phyloP scores from a whole-genome alignment of 2,113 vertebrate genomes.

The Coryphaenoides rupestris region DNA sequence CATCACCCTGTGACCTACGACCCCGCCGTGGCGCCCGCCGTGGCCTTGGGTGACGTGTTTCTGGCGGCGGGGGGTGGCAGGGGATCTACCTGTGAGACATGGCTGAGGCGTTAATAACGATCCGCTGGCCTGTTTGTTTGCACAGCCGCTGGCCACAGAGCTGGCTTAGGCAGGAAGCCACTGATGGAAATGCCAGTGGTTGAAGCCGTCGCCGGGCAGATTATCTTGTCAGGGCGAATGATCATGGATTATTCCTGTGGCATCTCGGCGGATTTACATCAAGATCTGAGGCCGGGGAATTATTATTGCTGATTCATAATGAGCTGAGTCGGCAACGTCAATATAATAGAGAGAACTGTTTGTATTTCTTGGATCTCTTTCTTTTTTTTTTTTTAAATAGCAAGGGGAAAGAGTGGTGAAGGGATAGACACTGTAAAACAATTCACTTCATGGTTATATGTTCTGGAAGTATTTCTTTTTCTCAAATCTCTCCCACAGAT shows the following conservation, averaged over 20 bases:
- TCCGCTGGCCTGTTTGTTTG: conserved; percentile 41
- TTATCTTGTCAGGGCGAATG: not conserved
- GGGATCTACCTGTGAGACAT: conserved; percentile 6
- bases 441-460: too few relatives aligned
- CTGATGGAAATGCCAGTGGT: not conserved
- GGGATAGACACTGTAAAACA: too few relatives aligned
- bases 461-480: too few relatives aligned
- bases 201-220: not conserved
- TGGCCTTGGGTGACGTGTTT: conserved; percentile 43
- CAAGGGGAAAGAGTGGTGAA: too few relatives aligned
- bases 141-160: conserved; percentile 34
- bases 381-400: too few relatives aligned
- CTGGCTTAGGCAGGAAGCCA: conserved; percentile 32
- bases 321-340: too few relatives aligned
- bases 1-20: not conserved
- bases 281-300: too few relatives aligned
- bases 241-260: not conserved
- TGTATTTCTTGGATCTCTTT: too few relatives aligned
- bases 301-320: too few relatives aligned
- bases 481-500: too few relatives aligned
- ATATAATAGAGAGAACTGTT: too few relatives aligned
- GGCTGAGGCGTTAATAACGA: conserved; percentile 18
- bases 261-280: too few relatives aligned
- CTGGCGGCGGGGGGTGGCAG: conserved; percentile 28
- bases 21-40: conserved; percentile 28